Evolutionary conservation across 2,113 vertebrate species (phyloP).

Genomic region (Oreochromis spilurus): DNA sequence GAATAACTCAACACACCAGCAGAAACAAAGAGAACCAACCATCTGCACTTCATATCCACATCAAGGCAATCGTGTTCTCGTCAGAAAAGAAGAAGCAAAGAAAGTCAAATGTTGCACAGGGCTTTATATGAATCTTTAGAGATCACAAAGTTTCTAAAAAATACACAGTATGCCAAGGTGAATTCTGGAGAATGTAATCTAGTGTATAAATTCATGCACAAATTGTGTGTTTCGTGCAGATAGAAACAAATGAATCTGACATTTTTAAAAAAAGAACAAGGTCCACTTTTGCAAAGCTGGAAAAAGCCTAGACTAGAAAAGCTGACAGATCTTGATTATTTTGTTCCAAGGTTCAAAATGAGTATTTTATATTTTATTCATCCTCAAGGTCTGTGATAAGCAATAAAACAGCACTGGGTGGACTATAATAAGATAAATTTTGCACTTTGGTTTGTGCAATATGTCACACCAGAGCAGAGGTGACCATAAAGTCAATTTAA

Average conservation of each 20-base stretch:
- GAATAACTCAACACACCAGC: background rate
- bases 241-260: accelerated
- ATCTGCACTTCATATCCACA: background rate
- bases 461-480: background rate
- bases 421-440: background rate
- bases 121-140: background rate
- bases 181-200: background rate
- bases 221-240: background rate
- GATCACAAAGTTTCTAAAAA: background rate
- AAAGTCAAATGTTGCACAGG: background rate
- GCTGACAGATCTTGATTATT: background rate
- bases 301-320: background rate
- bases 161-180: background rate
- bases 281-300: background rate
- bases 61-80: background rate
- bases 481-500: background rate
- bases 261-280: background rate
- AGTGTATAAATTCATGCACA: background rate
- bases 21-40: background rate
- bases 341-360: background rate
- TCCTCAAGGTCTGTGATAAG: background rate
- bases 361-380: background rate
- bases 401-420: background rate
- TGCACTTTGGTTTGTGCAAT: background rate
- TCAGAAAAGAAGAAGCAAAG: background rate